Conservation (phyloP, 2,797 vertebrate genomes). For the Coccyzus lansbergi region DNA sequence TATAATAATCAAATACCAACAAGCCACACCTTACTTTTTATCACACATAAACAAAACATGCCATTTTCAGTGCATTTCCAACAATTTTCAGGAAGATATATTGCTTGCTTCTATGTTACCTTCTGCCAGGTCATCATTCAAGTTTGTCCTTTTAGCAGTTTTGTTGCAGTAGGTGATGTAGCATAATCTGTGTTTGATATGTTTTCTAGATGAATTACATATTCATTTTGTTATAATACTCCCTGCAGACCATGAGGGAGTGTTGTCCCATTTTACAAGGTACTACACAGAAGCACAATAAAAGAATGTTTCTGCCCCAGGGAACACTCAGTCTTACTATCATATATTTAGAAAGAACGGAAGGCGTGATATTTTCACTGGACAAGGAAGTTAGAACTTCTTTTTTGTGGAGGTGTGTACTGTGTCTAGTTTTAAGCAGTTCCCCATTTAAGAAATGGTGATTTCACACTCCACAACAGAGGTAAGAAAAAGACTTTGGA, state of each 20-base stretch:
- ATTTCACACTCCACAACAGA: neutral
- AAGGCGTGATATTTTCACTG: neutral
- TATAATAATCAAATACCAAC: neutral
- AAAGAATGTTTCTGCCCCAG: neutral
- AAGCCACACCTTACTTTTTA: neutral
- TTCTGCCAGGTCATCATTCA: neutral
- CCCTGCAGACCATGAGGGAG: neutral
- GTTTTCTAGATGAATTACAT: conserved; percentile 30
- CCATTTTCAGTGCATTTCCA: neutral
- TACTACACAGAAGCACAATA: neutral
- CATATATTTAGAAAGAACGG: neutral
- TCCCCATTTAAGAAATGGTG: neutral
- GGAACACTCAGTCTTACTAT: neutral
- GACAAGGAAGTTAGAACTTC: neutral
- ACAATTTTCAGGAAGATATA: neutral
- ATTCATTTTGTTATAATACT: neutral
- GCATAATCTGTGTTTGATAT: neutral
- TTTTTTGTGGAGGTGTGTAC: neutral
- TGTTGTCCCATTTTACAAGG: neutral
- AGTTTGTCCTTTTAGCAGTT: neutral
- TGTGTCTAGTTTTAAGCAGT: neutral
- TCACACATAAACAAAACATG: neutral
- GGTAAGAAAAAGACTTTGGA: neutral
- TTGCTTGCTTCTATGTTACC: neutral
- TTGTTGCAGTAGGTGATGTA: neutral